phyloP scores from a whole-genome alignment of 1,140 invertebrate genomes.

The Drosophila murphyi region DNA sequence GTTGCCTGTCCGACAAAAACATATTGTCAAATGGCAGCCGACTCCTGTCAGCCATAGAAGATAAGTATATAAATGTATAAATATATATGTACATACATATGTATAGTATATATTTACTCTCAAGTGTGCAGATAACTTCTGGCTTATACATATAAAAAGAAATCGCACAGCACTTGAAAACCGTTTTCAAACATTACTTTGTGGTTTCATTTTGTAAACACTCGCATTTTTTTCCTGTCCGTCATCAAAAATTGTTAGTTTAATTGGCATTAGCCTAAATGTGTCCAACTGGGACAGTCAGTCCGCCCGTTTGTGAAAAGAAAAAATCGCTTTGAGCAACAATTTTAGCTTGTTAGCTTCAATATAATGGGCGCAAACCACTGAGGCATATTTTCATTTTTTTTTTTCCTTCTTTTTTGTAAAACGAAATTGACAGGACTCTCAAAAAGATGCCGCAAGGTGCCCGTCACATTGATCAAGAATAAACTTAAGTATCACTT shows the following conservation, averaged over 20 bases:
- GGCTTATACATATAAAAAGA: neutral
- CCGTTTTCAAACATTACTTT: slow-evolving; percentile 54
- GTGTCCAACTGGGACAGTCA: neutral
- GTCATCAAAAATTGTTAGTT: slow-evolving; percentile 42
- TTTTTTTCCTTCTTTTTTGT: neutral
- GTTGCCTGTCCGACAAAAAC: slow-evolving; percentile 37
- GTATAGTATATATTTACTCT: slow-evolving; percentile 10
- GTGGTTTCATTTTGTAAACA: slow-evolving; percentile 10
- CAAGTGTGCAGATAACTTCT: slow-evolving; percentile 23
- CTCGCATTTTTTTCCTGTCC: neutral
- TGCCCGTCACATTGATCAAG: neutral
- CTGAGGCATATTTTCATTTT: slow-evolving; percentile 23
- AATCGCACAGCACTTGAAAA: slow-evolving; percentile 15
- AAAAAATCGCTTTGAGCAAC: slow-evolving; percentile 22
- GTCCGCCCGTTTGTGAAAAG: neutral
- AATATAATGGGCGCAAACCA: slow-evolving; percentile 21
- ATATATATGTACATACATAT: slow-evolving; percentile 6
- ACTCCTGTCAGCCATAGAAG: slow-evolving; percentile 38
- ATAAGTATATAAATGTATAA: slow-evolving; percentile 1
- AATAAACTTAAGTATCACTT: neutral
- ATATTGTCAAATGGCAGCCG: slow-evolving; percentile 53
- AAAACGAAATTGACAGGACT: neutral
- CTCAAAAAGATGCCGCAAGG: neutral
- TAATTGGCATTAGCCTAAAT: slow-evolving; percentile 69
- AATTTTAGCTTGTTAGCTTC: slow-evolving; percentile 64